Percentiles rank a stretch among this genome's conserved stretches.
Conservation (phyloP, 2,797 vertebrate genomes). For the Halcyon chelicuti region DNA sequence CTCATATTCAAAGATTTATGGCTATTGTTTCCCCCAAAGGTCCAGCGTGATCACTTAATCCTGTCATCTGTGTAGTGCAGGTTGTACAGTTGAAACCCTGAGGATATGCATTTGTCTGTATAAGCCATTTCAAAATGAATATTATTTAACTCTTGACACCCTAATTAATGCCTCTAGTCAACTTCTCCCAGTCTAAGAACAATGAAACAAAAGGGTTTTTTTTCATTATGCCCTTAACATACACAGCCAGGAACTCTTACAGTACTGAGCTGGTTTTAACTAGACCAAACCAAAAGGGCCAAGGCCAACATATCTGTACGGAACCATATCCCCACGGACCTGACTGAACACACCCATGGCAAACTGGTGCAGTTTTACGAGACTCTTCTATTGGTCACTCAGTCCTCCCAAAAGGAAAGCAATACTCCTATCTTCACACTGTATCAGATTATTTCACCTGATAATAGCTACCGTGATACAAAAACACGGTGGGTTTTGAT, state of each 20-base stretch:
- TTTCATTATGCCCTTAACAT: neutral
- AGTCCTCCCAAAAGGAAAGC: neutral
- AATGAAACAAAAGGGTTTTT: neutral
- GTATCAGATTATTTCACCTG: neutral
- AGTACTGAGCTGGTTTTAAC: neutral
- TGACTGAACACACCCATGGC: neutral
- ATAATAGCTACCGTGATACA: neutral
- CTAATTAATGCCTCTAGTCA: neutral
- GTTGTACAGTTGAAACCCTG: neutral
- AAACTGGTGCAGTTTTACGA: neutral
- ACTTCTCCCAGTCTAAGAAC: neutral
- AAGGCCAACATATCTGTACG: too few species aligned
- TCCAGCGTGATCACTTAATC: neutral
- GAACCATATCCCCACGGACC: neutral
- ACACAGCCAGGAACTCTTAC: neutral
- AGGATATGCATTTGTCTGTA: neutral
- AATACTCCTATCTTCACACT: neutral
- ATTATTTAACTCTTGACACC: neutral
- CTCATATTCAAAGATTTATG: neutral
- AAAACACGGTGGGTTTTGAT: neutral
- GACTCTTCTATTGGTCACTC: too few species aligned
- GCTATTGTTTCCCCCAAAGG: neutral
- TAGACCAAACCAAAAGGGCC: neutral
- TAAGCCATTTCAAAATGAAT: neutral
- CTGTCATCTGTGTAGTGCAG: neutral